phyloP scores from a whole-genome alignment of 2,113 vertebrate species.

The Hydrolagus affinis region DNA sequence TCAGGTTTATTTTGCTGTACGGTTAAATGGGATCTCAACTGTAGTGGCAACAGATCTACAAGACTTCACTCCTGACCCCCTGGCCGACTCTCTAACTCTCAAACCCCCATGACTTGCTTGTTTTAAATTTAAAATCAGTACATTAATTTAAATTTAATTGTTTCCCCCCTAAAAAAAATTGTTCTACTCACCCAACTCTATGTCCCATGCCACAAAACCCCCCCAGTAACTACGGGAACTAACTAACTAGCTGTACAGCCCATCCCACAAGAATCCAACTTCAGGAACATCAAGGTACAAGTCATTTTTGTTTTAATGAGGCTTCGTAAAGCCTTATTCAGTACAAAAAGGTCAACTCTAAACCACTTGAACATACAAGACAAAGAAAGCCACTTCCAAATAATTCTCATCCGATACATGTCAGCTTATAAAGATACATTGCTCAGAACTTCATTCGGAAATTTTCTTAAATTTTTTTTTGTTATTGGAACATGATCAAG shows the following conservation, averaged over 20 bases:
- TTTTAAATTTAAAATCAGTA: background rate
- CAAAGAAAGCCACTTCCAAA: conserved; percentile 30
- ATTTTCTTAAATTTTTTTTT: background rate
- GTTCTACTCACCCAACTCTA: background rate
- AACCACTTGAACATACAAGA: conserved; percentile 33
- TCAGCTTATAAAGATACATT: conserved; percentile 31
- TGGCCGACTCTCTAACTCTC: background rate
- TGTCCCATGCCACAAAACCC: conserved; percentile 21
- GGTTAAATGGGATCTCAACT: background rate
- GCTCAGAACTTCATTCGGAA: conserved; percentile 27
- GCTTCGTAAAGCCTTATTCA: conserved; percentile 29
- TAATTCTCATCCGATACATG: conserved; percentile 31
- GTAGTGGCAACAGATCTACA: background rate
- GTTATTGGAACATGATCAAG: conserved; percentile 27
- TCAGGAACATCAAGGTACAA: conserved; percentile 22
- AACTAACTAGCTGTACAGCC: background rate
- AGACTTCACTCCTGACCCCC: background rate
- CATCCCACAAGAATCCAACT: conserved; percentile 31
- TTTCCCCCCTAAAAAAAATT: background rate
- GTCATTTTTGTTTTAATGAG: conserved; percentile 31
- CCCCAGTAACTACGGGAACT: conserved; percentile 24
- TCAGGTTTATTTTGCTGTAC: background rate
- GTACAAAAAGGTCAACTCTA: conserved; percentile 32
- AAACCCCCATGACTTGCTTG: background rate
- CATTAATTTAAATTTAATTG: no score